A percentile compares a stretch with the other conserved stretches of the same genome.
Evolutionary conservation across 1,140 invertebrate species (phyloP).

Genomic region (Trypoxylus dichotomus): DNA sequence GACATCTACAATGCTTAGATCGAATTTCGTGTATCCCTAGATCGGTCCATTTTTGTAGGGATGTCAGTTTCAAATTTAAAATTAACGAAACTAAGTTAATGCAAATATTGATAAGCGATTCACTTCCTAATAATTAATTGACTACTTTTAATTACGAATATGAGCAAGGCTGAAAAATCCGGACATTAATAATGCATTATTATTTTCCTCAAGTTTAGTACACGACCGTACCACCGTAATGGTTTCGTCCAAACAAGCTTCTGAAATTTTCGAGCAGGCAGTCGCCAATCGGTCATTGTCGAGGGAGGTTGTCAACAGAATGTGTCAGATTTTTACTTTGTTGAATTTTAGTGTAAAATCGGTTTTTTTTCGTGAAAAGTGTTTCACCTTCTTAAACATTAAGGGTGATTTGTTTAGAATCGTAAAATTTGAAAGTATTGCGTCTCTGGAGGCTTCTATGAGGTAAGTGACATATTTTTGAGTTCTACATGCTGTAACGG

Average conservation of each 20-base stretch:
- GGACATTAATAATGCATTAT: background rate
- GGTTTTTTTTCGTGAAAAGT: slow-evolving; percentile 44
- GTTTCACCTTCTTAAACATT: slow-evolving; percentile 36
- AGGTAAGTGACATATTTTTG: slow-evolving; percentile 53
- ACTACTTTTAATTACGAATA: background rate
- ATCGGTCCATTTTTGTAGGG: slow-evolving; percentile 37
- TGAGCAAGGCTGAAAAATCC: background rate
- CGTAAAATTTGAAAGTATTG: slow-evolving; percentile 36
- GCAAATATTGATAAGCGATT: background rate
- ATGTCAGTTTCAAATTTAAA: slow-evolving; percentile 34
- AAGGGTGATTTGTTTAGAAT: slow-evolving; percentile 39
- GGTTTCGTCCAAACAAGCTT: slow-evolving; percentile 54
- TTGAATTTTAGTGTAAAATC: slow-evolving; percentile 49
- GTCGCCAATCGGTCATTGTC: slow-evolving; percentile 52
- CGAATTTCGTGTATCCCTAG: slow-evolving; percentile 6
- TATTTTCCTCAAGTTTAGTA: background rate
- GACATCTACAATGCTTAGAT: background rate
- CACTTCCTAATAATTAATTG: background rate
- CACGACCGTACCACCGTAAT: slow-evolving; percentile 42
- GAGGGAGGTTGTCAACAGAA: slow-evolving; percentile 51
- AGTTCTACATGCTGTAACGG: slow-evolving; percentile 21
- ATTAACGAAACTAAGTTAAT: background rate
- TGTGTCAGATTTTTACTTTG: slow-evolving; percentile 52
- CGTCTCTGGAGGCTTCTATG: slow-evolving; percentile 43
- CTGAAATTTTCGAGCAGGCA: slow-evolving; percentile 51